Evolutionary conservation across 2,888 invertebrate species (phyloP), one percentile per base, ranked within the genome.

Genomic region (Volucella zonaria): DNA sequence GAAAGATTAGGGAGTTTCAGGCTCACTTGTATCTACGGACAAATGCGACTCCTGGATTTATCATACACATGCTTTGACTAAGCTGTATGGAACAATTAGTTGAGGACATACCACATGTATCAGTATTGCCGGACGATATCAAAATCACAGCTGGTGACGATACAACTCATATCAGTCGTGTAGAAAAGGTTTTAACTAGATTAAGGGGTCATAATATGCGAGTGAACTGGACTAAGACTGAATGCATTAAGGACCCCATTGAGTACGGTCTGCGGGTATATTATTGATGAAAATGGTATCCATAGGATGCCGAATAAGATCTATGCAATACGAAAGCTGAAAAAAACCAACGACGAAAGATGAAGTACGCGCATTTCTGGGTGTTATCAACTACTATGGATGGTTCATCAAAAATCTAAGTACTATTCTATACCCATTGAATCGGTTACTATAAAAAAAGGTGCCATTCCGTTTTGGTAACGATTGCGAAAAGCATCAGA

Each of bases 201-300:
- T 64, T 89, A 8, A 51, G 87, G 59, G 58, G 86, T 62, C 83
- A 88, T 62, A 88, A 88, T 52, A 87, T 89, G 76, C 79, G 87
- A 11, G 59, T 89, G 8, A 88, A 89, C 77, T 38, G 87, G 31
- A 64, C 87, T 1, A 89, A 90, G 87, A 88, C 88, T 9, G 87
- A 89, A 71, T 89, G 89, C 74, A 68, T 89, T 15, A 73, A 86
- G 73, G 82, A 88, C 11, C 8, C 82, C 18, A 18, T 18, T 18
- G 18, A 18, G 18, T 18, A 18, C 18, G 18, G 18, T n/a, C n/a
- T n/a, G n/a, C 18, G 18, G 18, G 18, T 18, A 18, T 18, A 1
- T 18, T 49, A 89, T 90, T 87, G 88, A 89, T 75, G 87, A 87
- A 71, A 47, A 88, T 6, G 90, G 90, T 3, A 88, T 91, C 40